Base-by-base conservation (phyloP, 1,140 invertebrate genomes). In the Drosophila equinoxialis region DNA sequence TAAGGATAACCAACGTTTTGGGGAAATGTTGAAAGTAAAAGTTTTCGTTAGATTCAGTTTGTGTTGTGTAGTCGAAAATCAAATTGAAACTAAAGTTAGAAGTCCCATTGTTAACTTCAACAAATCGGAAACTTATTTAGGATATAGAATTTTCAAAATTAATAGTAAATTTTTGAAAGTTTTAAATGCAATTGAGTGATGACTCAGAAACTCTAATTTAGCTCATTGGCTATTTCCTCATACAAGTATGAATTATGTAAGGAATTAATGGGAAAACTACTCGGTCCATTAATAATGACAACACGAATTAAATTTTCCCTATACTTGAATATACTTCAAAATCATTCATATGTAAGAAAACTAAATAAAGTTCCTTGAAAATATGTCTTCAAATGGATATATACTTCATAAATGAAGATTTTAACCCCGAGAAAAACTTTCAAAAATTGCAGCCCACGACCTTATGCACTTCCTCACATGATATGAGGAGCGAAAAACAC, bases 371-470 rank as follows among this genome's bases (percentile, higher is more conserved):
- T 48, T 48, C 17, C 45, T 10, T 20, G 23, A 23, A 23, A 10
- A n/a, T 2, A n/a, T 30, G 10, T 17, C 14, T 48, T 20, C 0
- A 48, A 7, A 17, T 45, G n/a, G 6, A 45, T 6, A 14, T 14
- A 6, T 6, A 14, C 42, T 14, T 37, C 30, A 37, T 37, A 37
- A 37, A 37, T 37, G 35, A 11, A 10, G 10, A 39, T 39, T 13
- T 39, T 39, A 11, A 39, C 37, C 14, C 14, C 42, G 6, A 7
- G 42, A 48, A 11, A 51, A 39, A 10, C 11, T 48, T 17, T 48
- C 1, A 48, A 57, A 17, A 14, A 51, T n/a, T 71, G 11, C 23
- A 51, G 41, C 71, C 71, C 62, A 74, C 74, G 74, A 77, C 74
- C 74, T 65, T 77, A 14, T 63, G 65, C 74, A 75, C 72, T 76